Evolutionary conservation across 2,888 invertebrate species (phyloP).

Genomic region (Blastobasis lacticolella): DNA sequence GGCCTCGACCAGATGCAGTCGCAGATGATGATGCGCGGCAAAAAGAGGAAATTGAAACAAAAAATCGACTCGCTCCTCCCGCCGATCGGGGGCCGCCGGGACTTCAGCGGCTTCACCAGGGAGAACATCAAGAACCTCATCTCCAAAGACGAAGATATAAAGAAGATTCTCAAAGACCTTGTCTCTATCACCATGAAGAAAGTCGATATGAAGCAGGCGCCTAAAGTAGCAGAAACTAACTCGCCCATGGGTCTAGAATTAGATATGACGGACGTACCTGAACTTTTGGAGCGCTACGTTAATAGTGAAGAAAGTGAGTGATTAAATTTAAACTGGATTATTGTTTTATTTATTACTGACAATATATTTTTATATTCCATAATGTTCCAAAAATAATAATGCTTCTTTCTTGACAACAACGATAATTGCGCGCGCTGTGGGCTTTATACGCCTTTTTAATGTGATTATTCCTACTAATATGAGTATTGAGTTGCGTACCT

Average conservation of each 20-base stretch:
- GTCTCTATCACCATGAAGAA: constrained; percentile 65
- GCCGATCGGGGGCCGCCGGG: constrained; percentile 27
- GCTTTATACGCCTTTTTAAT: too few species aligned
- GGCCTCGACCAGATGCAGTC: not conserved
- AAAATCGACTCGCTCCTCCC: constrained; percentile 10
- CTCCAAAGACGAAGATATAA: constrained; percentile 56
- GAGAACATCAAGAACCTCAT: constrained; percentile 53
- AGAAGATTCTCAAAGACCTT: constrained; percentile 56
- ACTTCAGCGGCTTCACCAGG: constrained; percentile 42
- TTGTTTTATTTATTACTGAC: too few species aligned
- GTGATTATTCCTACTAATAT: too few species aligned
- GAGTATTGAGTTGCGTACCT: too few species aligned
- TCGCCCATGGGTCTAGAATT: too few species aligned
- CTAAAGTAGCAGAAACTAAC: too few species aligned
- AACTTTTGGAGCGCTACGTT: too few species aligned
- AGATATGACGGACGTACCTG: too few species aligned
- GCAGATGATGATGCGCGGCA: constrained; percentile 17
- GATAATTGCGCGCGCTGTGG: too few species aligned
- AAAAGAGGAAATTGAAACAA: constrained; percentile 24
- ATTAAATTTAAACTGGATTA: too few species aligned
- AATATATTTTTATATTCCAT: not conserved
- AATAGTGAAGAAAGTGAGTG: too few species aligned
- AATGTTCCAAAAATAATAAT: not conserved
- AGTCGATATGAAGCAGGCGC: constrained; percentile 34
- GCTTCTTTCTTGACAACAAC: too few species aligned